Base-by-base conservation (phyloP, 2,888 invertebrate species). In the Pyrochroa serraticornis region DNA sequence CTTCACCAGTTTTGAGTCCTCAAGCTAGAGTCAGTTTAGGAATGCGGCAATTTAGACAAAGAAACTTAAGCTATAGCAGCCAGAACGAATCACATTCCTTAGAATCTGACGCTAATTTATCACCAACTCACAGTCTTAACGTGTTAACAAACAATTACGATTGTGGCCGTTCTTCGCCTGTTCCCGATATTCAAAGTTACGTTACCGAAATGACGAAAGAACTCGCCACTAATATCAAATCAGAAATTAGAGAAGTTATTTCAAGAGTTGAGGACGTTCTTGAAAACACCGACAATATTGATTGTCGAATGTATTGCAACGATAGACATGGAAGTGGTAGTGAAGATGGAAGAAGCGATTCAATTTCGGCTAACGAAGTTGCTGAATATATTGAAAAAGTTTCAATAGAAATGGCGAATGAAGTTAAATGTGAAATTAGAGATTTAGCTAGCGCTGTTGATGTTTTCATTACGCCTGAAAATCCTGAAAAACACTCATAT, bases 241-340 rank as follows among this genome's bases (percentile, higher is more conserved):
- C 91, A 1, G 91, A 91, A 81, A 88, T 92, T 36, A 82, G 91
- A 5, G 91, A 88, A 76, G 91, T 92, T 0, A 91, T 91, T 66
- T 89, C 88, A 1, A 87, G 86, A 77, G 91, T 92, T 0, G 91
- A 92, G 66, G 90, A 91, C 72, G 91, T 89, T 43, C 78, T 91
- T 32, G 89, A 90, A 60, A 89, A 88, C 73, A 85, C 86, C 0
- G 88, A 87, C 70, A 79, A 81, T 0, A 73, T 83, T 5, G 87
- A 87, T 66, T 62, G 67, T 37, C 66, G 72, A 31, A 62, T 65
- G n/a, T 76, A 69, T 42, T 71, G 69, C 52, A 72, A 71, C 52
- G 77, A 77, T 48, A 71, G 76, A 48, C 73, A 77, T 41, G 78
- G 78, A 34, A 84, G 85, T 66, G 80, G 81, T 55, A 85, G 84